Base-by-base conservation (phyloP, 2,888 invertebrate genomes). In the Margaritifera margaritifera region DNA sequence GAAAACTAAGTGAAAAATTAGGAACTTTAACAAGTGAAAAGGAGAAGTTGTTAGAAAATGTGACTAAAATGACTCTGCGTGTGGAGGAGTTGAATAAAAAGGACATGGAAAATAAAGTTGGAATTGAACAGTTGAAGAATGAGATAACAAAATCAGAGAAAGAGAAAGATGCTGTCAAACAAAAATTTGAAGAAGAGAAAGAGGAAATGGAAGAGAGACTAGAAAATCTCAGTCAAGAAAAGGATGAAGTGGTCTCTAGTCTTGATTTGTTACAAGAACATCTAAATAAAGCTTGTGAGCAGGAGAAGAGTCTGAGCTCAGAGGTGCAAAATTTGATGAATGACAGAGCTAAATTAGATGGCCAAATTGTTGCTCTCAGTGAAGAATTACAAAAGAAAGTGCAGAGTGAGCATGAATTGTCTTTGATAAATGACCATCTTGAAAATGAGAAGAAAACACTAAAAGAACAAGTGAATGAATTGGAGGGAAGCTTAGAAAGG, bases 81-180 rank as follows among this genome's bases (percentile, higher is more conserved):
- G 42, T 73, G 50, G 64, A 72, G 58, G 64, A 70, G 27, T 42
- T 69, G 20, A 22, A 58, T n/a, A 25, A 27, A 50, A 67, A 68
- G 24, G 54, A 71, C n/a, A 58, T 50, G n/a, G 63, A 62, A 53
- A 66, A 59, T 11, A 42, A 55, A 50, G 27, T 50, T 20, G 62
- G 64, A 53, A 52, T 74, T 24, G 60, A 69, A 52, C 60, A 25
- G 0, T 51, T 64, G 24, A 25, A 69, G 18, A 15, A n/a, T 11
- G 69, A 73, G 15, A 25, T 69, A 11, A 64, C 54, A 15, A 27
- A 19, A 24, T 53, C 57, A 53, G 60, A 62, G 42, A 65, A 64
- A 27, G 74, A 74, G 56, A 67, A 65, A 22, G 51, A 74, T n/a
- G 56, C 68, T 55, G 53, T 71, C 42, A 66, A 73, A 55, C 61